These are phyloP conservation scores for Alligator mississippiensis DNA, from an alignment of 2,113 vertebrate genomes.

Conservation along the genomic window DNA sequence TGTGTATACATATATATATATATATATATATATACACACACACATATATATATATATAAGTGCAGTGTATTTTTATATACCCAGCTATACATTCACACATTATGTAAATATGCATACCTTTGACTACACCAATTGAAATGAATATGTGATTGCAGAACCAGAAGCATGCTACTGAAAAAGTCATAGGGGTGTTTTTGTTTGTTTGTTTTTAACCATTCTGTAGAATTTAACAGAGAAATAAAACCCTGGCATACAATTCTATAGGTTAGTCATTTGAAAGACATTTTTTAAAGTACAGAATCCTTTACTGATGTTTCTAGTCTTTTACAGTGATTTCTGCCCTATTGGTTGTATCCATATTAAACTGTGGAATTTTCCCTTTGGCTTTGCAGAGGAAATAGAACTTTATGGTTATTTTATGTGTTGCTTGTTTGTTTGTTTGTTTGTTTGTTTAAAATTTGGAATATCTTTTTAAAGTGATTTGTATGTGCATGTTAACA, in stretches of 20 bases:
- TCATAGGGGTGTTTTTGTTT: slow-evolving; percentile 59
- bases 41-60: slow-evolving; percentile 34
- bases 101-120: slow-evolving; percentile 75
- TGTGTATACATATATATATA: slow-evolving; percentile 30
- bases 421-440: too few species aligned
- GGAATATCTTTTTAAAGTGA: slow-evolving; percentile 2
- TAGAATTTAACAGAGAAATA: slow-evolving; percentile 68
- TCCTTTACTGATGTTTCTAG: slow-evolving; percentile 11
- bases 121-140: slow-evolving; percentile 72
- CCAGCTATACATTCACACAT: slow-evolving; percentile 74
- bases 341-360: background rate
- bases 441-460: background rate
- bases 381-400: background rate
- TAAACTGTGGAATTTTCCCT: background rate
- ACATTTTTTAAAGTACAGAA: background rate
- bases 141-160: slow-evolving; percentile 68
- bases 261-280: slow-evolving; percentile 36
- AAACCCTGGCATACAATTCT: slow-evolving; percentile 25
- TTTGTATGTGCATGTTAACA: slow-evolving; percentile 18
- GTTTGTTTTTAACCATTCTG: slow-evolving; percentile 56
- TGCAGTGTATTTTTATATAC: slow-evolving; percentile 73
- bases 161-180: slow-evolving; percentile 72
- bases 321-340: background rate
- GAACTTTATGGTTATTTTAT: background rate
- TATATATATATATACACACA: slow-evolving; percentile 19